Base-by-base conservation (phyloP, 2,797 vertebrate species). In the Echiichthys vipera region DNA sequence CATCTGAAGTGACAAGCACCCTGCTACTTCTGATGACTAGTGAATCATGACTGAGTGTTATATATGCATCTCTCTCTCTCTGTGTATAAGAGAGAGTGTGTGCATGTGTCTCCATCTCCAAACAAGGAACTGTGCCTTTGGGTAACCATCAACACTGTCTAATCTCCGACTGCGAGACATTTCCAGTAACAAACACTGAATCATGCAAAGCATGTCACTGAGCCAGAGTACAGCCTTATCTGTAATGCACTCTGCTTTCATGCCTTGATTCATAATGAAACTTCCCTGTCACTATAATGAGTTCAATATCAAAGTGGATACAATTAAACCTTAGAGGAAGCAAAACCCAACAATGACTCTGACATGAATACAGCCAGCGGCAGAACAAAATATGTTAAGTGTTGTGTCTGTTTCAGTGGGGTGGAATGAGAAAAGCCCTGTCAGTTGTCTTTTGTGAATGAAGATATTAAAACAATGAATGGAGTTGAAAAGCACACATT, bases 121-220 rank as follows among this genome's bases (percentile, higher is more conserved):
- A 70, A 85, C 74, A 81, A 84, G 71, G 77, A 84, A 56, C 22
- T 56, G 49, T 57, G 73, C 87, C 87, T 75, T 58, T 51, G 65
- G 84, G 84, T 84, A 83, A 68, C 72, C 69, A 80, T 84, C 77
- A 47, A 53, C 77, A 66, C 78, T 49, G 86, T 88, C 83, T 87
- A 71, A 91, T 86, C 80, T 89, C 77, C 14, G 18, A 81, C 67
- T 73, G 73, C n/a, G 65, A 81, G 57, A 73, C 71, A 37, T 76
- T 80, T 89, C 81, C 66, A 78, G 83, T 63, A 80, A 86, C 80
- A 88, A 88, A 89, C 77, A 76, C 65, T 71, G 81, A 87, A 77
- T 90, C 82, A 81, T 83, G 69, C 66, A 71, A 73, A 89, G 65
- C 58, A 65, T 77, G 78, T 73, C 74, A 75, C 57, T 22, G 74